Evolutionary conservation across 2,113 vertebrate species (phyloP).

Genomic region (Seriola quinqueradiata): DNA sequence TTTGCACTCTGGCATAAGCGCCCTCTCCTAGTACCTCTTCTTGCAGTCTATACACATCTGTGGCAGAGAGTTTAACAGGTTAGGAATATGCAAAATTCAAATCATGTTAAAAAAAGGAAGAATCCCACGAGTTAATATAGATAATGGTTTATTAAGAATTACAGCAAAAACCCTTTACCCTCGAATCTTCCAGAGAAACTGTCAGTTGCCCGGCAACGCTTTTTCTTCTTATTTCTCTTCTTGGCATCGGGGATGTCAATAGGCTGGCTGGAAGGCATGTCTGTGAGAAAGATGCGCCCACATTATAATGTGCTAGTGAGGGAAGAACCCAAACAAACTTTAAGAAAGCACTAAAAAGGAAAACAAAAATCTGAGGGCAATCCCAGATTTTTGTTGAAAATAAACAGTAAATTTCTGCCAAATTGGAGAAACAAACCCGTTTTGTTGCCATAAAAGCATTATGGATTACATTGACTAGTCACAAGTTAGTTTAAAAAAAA

Average conservation of each 20-base stretch:
- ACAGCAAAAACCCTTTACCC: constrained; percentile 80
- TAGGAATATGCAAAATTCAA: not conserved
- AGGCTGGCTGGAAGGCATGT: constrained; percentile 94
- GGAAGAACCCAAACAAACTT: constrained; percentile 11
- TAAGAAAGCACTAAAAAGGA: not conserved
- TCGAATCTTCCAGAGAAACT: constrained; percentile 97
- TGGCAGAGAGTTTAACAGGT: not conserved
- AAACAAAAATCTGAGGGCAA: not conserved
- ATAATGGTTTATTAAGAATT: not conserved
- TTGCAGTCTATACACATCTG: constrained; percentile 97
- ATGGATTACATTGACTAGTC: not conserved
- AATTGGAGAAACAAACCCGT: not conserved
- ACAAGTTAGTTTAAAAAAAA: not conserved
- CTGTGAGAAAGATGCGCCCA: constrained; percentile 73
- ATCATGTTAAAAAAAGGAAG: not conserved
- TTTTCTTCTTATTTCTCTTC: constrained; percentile 98
- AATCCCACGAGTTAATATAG: not conserved
- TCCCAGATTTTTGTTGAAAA: not conserved
- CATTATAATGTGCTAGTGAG: constrained; percentile 8
- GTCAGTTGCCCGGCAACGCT: constrained; percentile 95
- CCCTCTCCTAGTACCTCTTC: constrained; percentile 96
- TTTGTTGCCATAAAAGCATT: not conserved
- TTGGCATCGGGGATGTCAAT: constrained; percentile 98
- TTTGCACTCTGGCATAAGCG: constrained; percentile 95
- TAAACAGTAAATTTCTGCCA: too few relatives aligned